These are phyloP conservation scores for Tor tambroides DNA, from an alignment of 2,113 vertebrate species.

Conservation along the genomic window DNA sequence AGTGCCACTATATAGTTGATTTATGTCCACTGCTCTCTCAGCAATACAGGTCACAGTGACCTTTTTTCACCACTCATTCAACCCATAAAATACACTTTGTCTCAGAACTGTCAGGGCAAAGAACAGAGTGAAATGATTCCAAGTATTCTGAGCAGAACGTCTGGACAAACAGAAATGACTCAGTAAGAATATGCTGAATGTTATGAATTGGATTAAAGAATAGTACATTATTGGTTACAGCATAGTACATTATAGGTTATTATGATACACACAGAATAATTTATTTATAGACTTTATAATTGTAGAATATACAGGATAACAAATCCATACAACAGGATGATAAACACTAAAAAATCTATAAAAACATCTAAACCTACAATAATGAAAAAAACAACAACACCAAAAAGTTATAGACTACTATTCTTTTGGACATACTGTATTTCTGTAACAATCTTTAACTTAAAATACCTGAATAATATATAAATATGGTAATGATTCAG, in stretches of 20 bases:
- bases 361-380: neutral
- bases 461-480: neutral
- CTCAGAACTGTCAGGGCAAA: constrained; percentile 35
- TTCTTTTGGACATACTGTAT: neutral
- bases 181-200: neutral
- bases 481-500: neutral
- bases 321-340: neutral
- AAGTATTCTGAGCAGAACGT: constrained; percentile 5
- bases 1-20: neutral
- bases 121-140: constrained; percentile 19
- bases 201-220: neutral
- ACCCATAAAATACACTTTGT: neutral
- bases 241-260: neutral
- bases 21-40: constrained; percentile 55
- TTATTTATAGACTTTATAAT: no score
- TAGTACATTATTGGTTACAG: neutral
- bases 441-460: neutral
- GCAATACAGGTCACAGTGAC: constrained; percentile 37
- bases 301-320: no score
- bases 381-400: neutral
- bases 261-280: neutral
- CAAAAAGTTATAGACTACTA: neutral
- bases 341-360: neutral
- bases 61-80: neutral
- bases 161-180: neutral